A percentile compares a stretch with the other conserved stretches of the same genome.
phyloP scores from a whole-genome alignment of 2,888 invertebrate species.

The Notodromas monacha region DNA sequence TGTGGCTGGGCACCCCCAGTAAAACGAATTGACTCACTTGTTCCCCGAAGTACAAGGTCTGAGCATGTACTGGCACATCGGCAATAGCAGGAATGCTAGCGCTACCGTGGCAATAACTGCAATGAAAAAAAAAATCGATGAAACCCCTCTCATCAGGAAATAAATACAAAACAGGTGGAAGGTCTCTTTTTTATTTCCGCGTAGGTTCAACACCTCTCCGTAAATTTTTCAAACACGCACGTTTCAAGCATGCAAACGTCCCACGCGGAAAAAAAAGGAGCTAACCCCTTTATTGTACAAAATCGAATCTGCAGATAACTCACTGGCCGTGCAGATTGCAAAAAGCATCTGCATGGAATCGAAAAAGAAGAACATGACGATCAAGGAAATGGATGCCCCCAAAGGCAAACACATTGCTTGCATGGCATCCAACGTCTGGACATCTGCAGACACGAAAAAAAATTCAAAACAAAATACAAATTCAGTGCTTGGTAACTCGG shows the following conservation, averaged over 20 bases:
- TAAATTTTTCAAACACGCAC: too few relatives aligned
- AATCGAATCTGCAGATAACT: too few relatives aligned
- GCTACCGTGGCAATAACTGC: constrained; percentile 71
- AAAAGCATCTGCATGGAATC: constrained; percentile 86
- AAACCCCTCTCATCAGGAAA: too few relatives aligned
- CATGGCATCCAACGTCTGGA: constrained; percentile 82
- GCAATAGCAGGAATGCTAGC: constrained; percentile 69
- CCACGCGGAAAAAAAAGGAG: constrained; percentile 19
- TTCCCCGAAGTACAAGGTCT: constrained; percentile 52
- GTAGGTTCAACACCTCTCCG: too few relatives aligned
- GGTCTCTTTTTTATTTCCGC: too few relatives aligned
- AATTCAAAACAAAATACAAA: constrained; percentile 8
- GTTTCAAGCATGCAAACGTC: constrained; percentile 1
- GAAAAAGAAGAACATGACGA: constrained; percentile 95
- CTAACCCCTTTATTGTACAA: constrained; percentile 6
- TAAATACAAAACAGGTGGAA: too few relatives aligned
- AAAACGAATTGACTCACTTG: too few relatives aligned
- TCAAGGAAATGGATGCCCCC: constrained; percentile 72
- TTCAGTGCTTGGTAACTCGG: too few relatives aligned
- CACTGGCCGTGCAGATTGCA: constrained; percentile 86
- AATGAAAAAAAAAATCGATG: constrained; percentile 10
- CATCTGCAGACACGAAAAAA: constrained; percentile 21
- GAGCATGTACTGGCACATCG: constrained; percentile 84
- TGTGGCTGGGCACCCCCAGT: too few relatives aligned
- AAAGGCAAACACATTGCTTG: constrained; percentile 83